A percentile compares a stretch with the other conserved stretches of the same genome.
Conservation (phyloP, 2,888 invertebrate genomes). For the Tridacna gigas region DNA sequence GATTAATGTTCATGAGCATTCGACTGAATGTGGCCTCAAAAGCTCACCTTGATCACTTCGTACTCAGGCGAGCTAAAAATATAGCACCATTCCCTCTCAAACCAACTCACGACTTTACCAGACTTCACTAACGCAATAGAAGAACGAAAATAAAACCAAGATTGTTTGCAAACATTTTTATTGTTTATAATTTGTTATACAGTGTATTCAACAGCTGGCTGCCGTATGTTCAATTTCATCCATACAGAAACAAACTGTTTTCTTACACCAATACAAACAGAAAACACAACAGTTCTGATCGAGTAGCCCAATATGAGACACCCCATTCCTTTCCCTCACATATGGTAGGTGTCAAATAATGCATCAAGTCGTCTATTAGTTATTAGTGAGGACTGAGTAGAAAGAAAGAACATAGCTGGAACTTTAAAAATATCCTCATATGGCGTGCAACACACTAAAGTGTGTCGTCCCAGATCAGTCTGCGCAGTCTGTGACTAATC, state of each 20-base stretch:
- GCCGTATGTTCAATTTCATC: background rate
- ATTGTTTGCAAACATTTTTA: conserved; percentile 9
- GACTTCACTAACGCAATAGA: background rate
- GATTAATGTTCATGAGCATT: background rate
- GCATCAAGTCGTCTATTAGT: too few species aligned
- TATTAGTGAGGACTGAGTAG: too few species aligned
- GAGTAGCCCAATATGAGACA: background rate
- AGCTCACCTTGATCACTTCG: background rate
- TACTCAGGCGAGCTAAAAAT: background rate
- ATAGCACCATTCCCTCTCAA: background rate
- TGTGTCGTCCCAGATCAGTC: too few species aligned
- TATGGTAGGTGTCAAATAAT: too few species aligned
- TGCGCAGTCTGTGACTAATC: too few species aligned
- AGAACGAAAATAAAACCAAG: background rate
- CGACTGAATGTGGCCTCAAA: background rate
- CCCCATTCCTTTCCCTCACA: too few species aligned
- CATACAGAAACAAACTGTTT: background rate
- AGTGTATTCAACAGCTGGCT: background rate
- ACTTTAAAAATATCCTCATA: too few species aligned
- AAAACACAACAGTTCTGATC: background rate
- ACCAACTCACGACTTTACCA: background rate
- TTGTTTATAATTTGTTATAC: conserved; percentile 14
- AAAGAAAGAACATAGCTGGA: too few species aligned
- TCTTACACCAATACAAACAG: background rate
- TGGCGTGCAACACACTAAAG: too few species aligned